Evolutionary conservation across 2,888 invertebrate genomes (phyloP), one percentile per base, ranked within the genome.

Genomic region (Nesidiocoris tenuis): DNA sequence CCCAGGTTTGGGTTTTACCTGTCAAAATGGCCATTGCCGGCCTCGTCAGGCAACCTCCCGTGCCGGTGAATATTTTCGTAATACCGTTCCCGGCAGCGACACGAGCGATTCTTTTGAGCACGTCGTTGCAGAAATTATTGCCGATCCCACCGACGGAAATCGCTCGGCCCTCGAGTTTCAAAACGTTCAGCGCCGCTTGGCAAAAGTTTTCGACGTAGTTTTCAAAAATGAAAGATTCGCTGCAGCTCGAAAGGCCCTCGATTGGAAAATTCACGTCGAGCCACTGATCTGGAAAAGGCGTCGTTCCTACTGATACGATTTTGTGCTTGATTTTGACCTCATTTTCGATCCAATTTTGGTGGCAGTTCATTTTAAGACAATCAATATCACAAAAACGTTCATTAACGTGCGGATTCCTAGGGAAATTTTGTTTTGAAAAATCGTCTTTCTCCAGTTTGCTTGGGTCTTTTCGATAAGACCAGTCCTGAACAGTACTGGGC

Each of bases 101-200:
- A 3, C 61, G 17, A 9, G 54, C 72, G 39, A 63, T 63, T 39
- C 61, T 24, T 39, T 23, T 5, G 1, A 72, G 23, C 19, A 54
- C 64, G n/a, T 65, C n/a, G 19, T 64, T 74, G 65, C 56, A 65
- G 17, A 21, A 25, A 21, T 61, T 1, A 63, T 72, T 72, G 9
- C 72, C 72, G 2, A 72, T 12, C 19, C 74, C 74, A 5, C 74
- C 74, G 19, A 65, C 65, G 5, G 21, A 61, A 17, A 72, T 66
- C 17, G 57, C 16, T 1, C 21, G 9, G 2, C 9, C n/a, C 2
- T 9, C n/a, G 16, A 65, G 25, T 12, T 65, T 7, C 24, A 74
- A 56, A 17, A 18, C 16, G n/a, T 65, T 22, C 2, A 54, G 7
- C 1, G 23, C 74, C 0, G 74, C 64, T 57, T 74, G 74, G 5